Base-by-base conservation (phyloP, 2,113 vertebrate genomes). In the Gavia stellata region DNA sequence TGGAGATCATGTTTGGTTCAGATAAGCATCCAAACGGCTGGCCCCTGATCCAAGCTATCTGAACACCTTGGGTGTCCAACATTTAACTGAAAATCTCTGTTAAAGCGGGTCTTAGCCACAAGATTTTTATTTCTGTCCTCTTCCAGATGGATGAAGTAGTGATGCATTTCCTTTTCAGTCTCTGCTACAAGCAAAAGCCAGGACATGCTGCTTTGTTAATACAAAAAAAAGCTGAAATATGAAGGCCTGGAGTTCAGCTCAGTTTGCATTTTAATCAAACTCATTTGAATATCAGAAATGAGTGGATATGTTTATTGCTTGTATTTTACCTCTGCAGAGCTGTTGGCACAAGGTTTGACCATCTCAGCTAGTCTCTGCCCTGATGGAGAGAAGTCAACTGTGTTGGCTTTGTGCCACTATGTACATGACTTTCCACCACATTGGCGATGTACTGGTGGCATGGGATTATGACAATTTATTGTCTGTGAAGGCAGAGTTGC, bases 11-110 rank as follows among this genome's bases (percentile, higher is more conserved):
- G 50, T 70, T 94, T 83, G 59, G 58, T 92, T 85, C 91, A 94
- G 86, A 94, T 91, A 91, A 82, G 34, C 70, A 85, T 87, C 81
- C 83, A 92, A 68, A 96, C 87, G 36, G 56, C 40, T 94, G 88
- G 78, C 86, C 77, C 42, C 36, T 82, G 78, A 91, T 80, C 50
- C 71, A 66, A 88, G 79, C 81, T 97, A 88, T 92, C 67, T 53
- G 93, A 95, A 97, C 84, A 90, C 59, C 63, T 85, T 74, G 74
- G n/a, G 81, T 97, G 84, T 92, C 71, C 91, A 92, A 74, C 81
- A 77, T 91, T 91, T 88, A 88, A 95, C 50, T 59, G 71, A 89
- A 96, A 94, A 95, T 85, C 86, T 93, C 80, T 88, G 81, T 77
- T 62, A 91, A 89, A 92, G 84, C 17, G 4, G 55, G 45, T 55